Percentiles rank a stretch among this genome's conserved stretches.
Conservation (phyloP, 2,113 vertebrate species). For the Rhadina sibilatrix region DNA sequence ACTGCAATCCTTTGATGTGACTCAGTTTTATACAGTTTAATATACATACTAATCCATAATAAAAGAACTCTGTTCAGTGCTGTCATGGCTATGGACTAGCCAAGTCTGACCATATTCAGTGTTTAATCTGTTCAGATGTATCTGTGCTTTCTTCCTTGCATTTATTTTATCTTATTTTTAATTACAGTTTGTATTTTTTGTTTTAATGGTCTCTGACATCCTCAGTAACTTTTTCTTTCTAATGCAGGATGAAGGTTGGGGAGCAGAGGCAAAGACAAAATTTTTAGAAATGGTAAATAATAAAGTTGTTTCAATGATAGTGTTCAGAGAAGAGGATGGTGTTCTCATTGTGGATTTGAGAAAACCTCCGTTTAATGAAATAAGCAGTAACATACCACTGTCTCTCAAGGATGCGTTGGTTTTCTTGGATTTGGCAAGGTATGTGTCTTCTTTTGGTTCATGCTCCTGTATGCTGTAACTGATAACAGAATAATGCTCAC, state of each 20-base stretch:
- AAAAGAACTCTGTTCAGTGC: not conserved
- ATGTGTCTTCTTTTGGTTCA: slow-evolving; percentile 24
- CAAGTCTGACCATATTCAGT: not conserved
- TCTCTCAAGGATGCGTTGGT: slow-evolving; percentile 88
- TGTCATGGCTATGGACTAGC: not conserved
- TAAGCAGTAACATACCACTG: slow-evolving; percentile 70
- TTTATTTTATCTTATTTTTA: not conserved
- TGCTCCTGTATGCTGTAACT: not conserved
- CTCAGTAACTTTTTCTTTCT: not conserved
- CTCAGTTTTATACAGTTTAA: not conserved
- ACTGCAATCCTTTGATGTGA: not conserved
- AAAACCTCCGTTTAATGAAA: slow-evolving; percentile 78
- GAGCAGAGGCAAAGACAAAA: slow-evolving; percentile 69
- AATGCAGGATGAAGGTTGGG: slow-evolving; percentile 82
- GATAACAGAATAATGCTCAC: not conserved
- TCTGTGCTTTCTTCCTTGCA: not conserved
- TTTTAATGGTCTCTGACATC: not conserved
- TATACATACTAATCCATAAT: not conserved
- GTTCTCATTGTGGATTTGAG: slow-evolving; percentile 88
- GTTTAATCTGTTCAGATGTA: not conserved
- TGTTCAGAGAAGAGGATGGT: slow-evolving; percentile 79
- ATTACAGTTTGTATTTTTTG: not conserved
- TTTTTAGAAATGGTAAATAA: slow-evolving; percentile 81
- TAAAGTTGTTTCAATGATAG: slow-evolving; percentile 80
- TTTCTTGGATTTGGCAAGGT: slow-evolving; percentile 89